These are phyloP conservation scores for Drosophila elegans DNA, from an alignment of 1,140 invertebrate species.

Conservation along the genomic window DNA sequence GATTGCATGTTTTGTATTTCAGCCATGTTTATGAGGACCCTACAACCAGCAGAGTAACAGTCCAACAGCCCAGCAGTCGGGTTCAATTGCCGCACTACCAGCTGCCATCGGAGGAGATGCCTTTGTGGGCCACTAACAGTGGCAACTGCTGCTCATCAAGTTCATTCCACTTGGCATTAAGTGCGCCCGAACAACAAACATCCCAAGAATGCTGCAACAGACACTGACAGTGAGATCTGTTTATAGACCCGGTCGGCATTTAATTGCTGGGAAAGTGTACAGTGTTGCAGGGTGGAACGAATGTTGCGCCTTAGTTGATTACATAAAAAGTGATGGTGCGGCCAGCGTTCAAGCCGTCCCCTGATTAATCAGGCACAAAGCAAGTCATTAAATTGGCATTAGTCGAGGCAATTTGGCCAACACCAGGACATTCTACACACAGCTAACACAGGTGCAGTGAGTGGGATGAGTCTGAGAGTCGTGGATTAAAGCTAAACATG, in stretches of 20 bases:
- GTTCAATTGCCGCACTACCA: constrained; percentile 60
- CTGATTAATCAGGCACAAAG: constrained; percentile 28
- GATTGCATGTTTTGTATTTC: constrained; percentile 73
- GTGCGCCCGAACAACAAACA: constrained; percentile 65
- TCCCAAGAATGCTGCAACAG: constrained; percentile 72
- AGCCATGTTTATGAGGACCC: constrained; percentile 55
- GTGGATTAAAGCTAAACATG: constrained; percentile 56
- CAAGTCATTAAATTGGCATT: constrained; percentile 35
- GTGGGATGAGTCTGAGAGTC: constrained; percentile 17
- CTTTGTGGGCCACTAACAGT: constrained; percentile 42
- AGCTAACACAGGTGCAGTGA: constrained; percentile 41
- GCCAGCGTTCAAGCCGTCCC: constrained; percentile 11
- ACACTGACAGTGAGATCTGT: constrained; percentile 79
- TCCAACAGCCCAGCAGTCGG: constrained; percentile 13
- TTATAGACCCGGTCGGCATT: constrained; percentile 74
- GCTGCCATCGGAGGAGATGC: constrained; percentile 48
- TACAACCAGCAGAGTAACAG: neutral
- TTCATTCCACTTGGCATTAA: constrained; percentile 83
- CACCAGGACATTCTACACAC: constrained; percentile 2
- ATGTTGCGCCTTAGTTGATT: constrained; percentile 28
- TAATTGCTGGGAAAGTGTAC: constrained; percentile 49
- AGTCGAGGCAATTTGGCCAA: constrained; percentile 5
- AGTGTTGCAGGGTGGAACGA: neutral
- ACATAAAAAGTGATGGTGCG: constrained; percentile 29
- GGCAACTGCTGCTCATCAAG: constrained; percentile 69